Conservation (phyloP, 2,888 invertebrate genomes). For the Pandemis cinnamomeana region DNA sequence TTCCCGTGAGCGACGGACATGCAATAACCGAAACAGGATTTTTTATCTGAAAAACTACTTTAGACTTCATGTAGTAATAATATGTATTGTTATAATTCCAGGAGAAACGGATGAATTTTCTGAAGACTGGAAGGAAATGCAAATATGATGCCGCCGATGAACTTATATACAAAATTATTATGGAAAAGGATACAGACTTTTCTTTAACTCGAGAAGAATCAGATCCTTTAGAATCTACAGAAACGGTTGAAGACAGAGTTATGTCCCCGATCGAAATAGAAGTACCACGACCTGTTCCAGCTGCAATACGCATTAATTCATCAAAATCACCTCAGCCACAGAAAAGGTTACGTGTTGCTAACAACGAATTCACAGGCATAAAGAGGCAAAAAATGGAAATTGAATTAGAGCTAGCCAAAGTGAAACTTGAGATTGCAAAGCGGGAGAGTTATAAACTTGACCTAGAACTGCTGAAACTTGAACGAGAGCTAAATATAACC, state of each 20-base stretch:
- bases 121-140: conserved; percentile 2
- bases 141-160: conserved; percentile 4
- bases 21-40: too few relatives aligned
- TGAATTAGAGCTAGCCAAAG: neutral
- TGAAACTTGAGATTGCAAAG: neutral
- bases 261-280: neutral
- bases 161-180: conserved; percentile 2
- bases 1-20: too few relatives aligned
- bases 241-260: neutral
- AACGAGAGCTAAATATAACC: conserved; percentile 1
- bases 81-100: neutral
- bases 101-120: conserved; percentile 1
- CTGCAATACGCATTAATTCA: neutral
- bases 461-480: conserved; percentile 4
- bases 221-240: neutral
- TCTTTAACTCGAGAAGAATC: neutral
- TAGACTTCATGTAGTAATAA: neutral
- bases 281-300: neutral
- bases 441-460: conserved; percentile 6
- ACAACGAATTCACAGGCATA: neutral
- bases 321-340: neutral
- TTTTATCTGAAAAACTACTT: too few relatives aligned
- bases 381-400: neutral
- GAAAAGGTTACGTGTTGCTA: neutral
- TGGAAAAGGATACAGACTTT: neutral